Evolutionary conservation across 1,140 invertebrate species (phyloP).

Genomic region (Anastrepha ludens): DNA sequence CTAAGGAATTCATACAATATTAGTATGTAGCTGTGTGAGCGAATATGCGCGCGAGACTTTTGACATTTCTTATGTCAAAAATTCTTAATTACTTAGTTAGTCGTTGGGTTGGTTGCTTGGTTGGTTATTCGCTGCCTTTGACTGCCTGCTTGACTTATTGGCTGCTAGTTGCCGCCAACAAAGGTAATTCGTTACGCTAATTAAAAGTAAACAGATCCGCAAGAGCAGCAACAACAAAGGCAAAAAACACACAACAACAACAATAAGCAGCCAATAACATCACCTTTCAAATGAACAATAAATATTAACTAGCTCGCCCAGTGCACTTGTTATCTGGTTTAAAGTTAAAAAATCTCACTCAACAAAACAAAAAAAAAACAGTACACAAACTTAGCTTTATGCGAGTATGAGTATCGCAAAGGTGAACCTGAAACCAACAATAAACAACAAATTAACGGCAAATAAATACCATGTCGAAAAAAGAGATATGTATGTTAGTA

Average conservation of each 20-base stretch:
- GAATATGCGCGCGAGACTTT: background rate
- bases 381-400: background rate
- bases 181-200: conserved; percentile 51
- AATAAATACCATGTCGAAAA: conserved; percentile 46
- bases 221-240: background rate
- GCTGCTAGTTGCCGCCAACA: background rate
- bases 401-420: background rate
- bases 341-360: background rate
- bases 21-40: background rate
- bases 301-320: conserved; percentile 24
- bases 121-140: background rate
- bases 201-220: conserved; percentile 48
- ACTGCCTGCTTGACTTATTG: background rate
- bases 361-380: background rate
- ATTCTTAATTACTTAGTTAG: conserved; percentile 49
- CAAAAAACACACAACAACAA: background rate
- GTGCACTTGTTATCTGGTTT: conserved; percentile 38
- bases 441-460: conserved; percentile 53
- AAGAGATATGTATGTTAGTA: background rate
- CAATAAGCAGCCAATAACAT: background rate
- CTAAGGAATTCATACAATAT: background rate
- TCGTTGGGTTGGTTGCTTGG: background rate
- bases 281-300: background rate
- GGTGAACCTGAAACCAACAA: conserved; percentile 49
- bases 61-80: conserved; percentile 49